Conservation (phyloP, 2,797 vertebrate species). For the Arrhamphus sclerolepis region DNA sequence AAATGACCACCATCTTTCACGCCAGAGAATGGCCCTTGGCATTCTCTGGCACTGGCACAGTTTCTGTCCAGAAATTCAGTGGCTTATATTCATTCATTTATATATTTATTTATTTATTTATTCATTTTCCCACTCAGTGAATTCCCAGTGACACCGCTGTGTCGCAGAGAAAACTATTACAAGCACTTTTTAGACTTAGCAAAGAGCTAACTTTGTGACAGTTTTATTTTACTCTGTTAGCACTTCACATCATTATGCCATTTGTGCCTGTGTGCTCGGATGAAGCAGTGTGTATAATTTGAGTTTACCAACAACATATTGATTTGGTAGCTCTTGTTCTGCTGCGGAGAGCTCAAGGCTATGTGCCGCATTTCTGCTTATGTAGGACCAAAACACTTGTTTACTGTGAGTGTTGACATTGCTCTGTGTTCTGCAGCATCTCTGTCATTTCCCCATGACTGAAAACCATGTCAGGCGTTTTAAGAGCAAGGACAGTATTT, state of each 20-base stretch:
- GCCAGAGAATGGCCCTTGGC: slow-evolving; percentile 66
- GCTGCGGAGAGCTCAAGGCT: slow-evolving; percentile 44
- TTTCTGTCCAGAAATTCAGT: slow-evolving; percentile 71
- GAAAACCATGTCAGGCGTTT: slow-evolving; percentile 7
- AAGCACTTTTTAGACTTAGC: slow-evolving; percentile 33
- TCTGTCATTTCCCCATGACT: slow-evolving; percentile 5
- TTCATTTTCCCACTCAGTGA: slow-evolving; percentile 34
- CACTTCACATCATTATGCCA: slow-evolving; percentile 38
- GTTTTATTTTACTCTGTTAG: slow-evolving; percentile 28
- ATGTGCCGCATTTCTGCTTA: slow-evolving; percentile 44
- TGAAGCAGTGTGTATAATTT: slow-evolving; percentile 59
- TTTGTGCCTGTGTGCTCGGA: slow-evolving; percentile 22
- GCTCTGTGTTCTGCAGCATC: slow-evolving; percentile 15
- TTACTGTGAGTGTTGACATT: slow-evolving; percentile 34
- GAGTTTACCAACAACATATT: slow-evolving; percentile 66
- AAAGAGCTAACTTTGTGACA: slow-evolving; percentile 33
- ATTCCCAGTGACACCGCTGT: slow-evolving; percentile 36
- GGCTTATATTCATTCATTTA: slow-evolving; percentile 54
- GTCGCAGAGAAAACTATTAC: slow-evolving; percentile 52
- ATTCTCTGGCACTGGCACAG: slow-evolving; percentile 64
- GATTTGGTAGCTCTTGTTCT: slow-evolving; percentile 63
- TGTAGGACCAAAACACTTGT: slow-evolving; percentile 48
- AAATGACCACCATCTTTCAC: slow-evolving; percentile 86
- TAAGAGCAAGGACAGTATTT: slow-evolving; percentile 9
- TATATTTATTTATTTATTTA: slow-evolving; percentile 39